Percentiles rank a stretch among this genome's conserved stretches.
These are phyloP conservation scores for Perdita meconis DNA, from an alignment of 2,888 invertebrate genomes.

Conservation along the genomic window DNA sequence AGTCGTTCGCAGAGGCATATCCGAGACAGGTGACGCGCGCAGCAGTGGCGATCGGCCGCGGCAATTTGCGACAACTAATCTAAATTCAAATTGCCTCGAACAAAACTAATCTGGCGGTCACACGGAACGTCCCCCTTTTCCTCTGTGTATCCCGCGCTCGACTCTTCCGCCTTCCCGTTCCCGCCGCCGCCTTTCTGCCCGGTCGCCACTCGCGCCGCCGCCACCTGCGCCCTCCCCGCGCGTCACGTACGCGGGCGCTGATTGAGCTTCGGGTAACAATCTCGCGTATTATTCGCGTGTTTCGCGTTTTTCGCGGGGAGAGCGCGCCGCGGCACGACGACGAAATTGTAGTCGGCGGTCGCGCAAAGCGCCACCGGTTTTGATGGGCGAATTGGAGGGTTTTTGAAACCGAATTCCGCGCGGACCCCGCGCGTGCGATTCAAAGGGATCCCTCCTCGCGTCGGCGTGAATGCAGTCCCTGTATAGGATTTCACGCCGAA, in stretches of 20 bases:
- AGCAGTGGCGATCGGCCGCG: constrained; percentile 72
- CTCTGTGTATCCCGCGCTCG: constrained; percentile 52
- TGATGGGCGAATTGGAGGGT: constrained; percentile 45
- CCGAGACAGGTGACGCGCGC: constrained; percentile 42
- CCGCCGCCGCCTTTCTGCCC: constrained; percentile 48
- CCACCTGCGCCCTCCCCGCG: constrained; percentile 39
- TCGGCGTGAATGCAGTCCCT: constrained; percentile 9
- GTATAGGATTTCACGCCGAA: constrained; percentile 28
- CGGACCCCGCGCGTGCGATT: constrained; percentile 17
- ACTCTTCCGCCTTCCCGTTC: constrained; percentile 34
- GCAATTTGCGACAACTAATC: constrained; percentile 83
- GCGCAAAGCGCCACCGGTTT: constrained; percentile 28
- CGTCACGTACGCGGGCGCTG: constrained; percentile 62
- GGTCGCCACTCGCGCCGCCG: constrained; percentile 54
- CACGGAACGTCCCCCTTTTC: constrained; percentile 63
- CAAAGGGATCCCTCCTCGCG: constrained; percentile 35
- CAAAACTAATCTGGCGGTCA: constrained; percentile 83
- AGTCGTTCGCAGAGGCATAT: constrained; percentile 47
- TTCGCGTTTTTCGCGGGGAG: not conserved
- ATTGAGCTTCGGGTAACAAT: constrained; percentile 62
- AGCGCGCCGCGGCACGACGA: not conserved
- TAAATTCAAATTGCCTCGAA: constrained; percentile 83
- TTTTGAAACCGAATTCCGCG: constrained; percentile 47
- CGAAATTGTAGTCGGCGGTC: constrained; percentile 35
- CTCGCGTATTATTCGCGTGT: constrained; percentile 42